Evolutionary conservation across 2,888 invertebrate species (phyloP).

Genomic region (Liposcelis brunnea): DNA sequence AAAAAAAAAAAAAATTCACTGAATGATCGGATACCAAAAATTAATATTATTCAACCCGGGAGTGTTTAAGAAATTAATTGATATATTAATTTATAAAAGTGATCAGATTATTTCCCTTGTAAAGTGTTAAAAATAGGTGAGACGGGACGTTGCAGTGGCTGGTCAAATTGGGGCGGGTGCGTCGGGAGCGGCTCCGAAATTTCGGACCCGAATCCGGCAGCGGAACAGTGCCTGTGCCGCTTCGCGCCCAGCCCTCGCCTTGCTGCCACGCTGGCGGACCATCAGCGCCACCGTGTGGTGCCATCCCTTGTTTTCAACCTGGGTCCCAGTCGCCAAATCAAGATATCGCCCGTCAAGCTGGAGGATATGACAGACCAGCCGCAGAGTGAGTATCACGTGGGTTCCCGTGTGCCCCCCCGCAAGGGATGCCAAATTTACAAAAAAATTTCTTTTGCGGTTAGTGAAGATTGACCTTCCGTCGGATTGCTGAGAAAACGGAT

Average conservation of each 20-base stretch:
- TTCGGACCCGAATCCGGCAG: constrained; percentile 9
- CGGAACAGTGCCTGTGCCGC: constrained; percentile 13
- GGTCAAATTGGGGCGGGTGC: constrained; percentile 11
- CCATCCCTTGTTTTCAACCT: constrained; percentile 22
- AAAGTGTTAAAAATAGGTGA: constrained; percentile 3
- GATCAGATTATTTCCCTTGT: too few relatives aligned
- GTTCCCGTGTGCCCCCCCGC: constrained; percentile 6
- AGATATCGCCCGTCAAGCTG: constrained; percentile 34
- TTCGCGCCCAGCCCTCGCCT: constrained; percentile 15
- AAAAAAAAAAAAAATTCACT: too few relatives aligned
- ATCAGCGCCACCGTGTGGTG: constrained; percentile 20
- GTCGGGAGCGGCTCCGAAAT: constrained; percentile 9
- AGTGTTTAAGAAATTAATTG: too few relatives aligned
- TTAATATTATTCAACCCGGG: too few relatives aligned
- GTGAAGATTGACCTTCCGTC: too few relatives aligned
- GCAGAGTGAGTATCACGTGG: constrained; percentile 26
- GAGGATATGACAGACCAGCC: constrained; percentile 32
- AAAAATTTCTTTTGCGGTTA: too few relatives aligned
- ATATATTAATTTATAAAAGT: too few relatives aligned
- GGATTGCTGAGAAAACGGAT: too few relatives aligned
- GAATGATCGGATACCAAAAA: too few relatives aligned
- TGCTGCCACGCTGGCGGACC: constrained; percentile 16
- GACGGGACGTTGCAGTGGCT: constrained; percentile 13
- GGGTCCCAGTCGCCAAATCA: constrained; percentile 24
- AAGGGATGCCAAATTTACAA: too few relatives aligned